Conservation (phyloP, 2,113 vertebrate species). For the Pomatorhinus ruficollis region DNA sequence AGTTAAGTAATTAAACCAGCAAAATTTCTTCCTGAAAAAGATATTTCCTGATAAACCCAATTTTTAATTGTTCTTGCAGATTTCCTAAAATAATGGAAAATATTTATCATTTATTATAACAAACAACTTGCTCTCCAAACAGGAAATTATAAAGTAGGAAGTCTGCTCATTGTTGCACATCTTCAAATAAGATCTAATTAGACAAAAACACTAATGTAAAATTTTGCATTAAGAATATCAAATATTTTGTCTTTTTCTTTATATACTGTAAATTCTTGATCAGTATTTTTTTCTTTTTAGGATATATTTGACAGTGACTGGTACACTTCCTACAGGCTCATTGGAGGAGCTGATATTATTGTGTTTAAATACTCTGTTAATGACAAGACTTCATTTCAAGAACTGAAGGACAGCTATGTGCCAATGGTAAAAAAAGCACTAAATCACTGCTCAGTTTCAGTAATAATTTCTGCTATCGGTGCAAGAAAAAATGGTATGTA, state of each 20-base stretch:
- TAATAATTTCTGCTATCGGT: constrained; percentile 92
- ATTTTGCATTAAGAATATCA: background rate
- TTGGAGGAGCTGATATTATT: constrained; percentile 91
- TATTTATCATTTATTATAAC: background rate
- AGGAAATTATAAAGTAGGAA: background rate
- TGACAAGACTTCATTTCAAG: constrained; percentile 92
- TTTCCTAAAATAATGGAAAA: background rate
- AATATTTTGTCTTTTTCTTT: background rate
- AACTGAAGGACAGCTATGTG: constrained; percentile 88
- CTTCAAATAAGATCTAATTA: background rate
- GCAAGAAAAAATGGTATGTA: constrained; percentile 89
- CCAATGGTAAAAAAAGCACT: constrained; percentile 91
- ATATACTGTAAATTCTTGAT: background rate
- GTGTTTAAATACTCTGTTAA: constrained; percentile 96
- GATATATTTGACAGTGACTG: constrained; percentile 93
- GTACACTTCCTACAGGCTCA: constrained; percentile 86
- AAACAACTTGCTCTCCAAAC: background rate
- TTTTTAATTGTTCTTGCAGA: background rate
- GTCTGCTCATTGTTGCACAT: background rate
- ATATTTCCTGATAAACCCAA: background rate
- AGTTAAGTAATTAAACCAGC: background rate
- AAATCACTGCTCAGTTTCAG: constrained; percentile 84
- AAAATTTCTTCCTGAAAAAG: background rate
- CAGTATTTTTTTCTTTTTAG: constrained; percentile 68
- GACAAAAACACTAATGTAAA: background rate